phyloP scores from a whole-genome alignment of 2,113 vertebrate genomes.

The Pipa parva region DNA sequence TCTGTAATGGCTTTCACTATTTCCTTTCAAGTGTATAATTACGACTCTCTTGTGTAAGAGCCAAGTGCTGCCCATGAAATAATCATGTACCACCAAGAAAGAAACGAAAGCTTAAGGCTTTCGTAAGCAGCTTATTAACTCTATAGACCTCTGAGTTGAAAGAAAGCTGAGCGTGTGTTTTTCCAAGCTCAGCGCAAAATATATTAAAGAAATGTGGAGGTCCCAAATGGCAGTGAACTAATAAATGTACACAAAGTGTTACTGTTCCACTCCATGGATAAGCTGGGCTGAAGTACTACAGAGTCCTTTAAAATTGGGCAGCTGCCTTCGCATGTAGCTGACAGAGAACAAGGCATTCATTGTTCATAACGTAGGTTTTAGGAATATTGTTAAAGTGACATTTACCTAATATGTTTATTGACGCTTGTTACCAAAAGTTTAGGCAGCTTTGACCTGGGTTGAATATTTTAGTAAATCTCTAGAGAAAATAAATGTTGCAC shows the following conservation, averaged over 20 bases:
- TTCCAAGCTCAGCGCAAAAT: background rate
- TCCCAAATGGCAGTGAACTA: background rate
- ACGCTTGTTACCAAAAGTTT: no score
- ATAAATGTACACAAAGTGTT: conserved; percentile 9
- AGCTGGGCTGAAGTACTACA: conserved; percentile 15
- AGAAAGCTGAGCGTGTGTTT: conserved; percentile 10
- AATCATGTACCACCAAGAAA: conserved; percentile 7
- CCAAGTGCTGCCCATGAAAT: conserved; percentile 14
- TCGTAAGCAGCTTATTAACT: background rate
- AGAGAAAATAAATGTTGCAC: no score
- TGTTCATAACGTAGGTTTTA: background rate
- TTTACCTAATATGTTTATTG: no score
- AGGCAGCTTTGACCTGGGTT: no score
- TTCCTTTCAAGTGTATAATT: conserved; percentile 11
- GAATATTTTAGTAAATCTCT: no score
- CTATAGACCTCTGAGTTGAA: background rate
- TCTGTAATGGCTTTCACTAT: conserved; percentile 1
- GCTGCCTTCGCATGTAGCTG: background rate
- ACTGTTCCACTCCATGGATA: conserved; percentile 21
- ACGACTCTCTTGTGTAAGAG: background rate
- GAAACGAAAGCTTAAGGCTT: background rate
- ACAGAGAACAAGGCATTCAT: background rate
- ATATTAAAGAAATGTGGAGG: conserved; percentile 10
- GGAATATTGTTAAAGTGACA: background rate
- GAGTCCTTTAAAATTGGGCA: conserved; percentile 1